Evolutionary conservation across 2,888 invertebrate genomes (phyloP), one percentile per base, ranked within the genome.

Genomic region (Conistra vaccinii): DNA sequence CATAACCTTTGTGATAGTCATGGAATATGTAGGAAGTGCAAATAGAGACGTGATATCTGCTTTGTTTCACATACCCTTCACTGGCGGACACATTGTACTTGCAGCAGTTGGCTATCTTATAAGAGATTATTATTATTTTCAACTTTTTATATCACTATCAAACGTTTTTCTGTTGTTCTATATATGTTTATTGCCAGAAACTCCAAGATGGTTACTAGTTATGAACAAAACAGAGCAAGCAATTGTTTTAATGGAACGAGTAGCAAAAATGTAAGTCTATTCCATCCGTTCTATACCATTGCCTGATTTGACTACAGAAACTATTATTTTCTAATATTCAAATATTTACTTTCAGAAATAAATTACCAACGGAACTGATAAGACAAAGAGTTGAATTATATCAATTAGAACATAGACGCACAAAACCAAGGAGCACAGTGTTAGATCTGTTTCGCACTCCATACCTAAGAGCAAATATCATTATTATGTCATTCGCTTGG

Each of bases 171-270:
- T 98, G 63, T 93, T 98, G 45, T 91, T 96, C 2, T 98, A 98
- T 86, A 97, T 97, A 89, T 98, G 98, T 96, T 86, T 98, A 58
- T 93, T 98, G 62, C 98, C 98, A 7, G 98, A 98, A 94, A 98
- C 98, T 0, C 98, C 98, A 0, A 97, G 98, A 85, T 98, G 98
- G 98, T 95, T 98, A 29, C 93, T 98, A 57, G 97, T 97, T 26
- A 96, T 97, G 20, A 98, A 98, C 2, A 97, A 96, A 85, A 95
- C 97, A 68, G 97, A 97, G 17, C 93, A 97, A 77, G 97, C 98
- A 0, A 94, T 97, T 1, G 88, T 90, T 71, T 94, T 98, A n/a
- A 91, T 98, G 80, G 97, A 97, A 89, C 96, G 95, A 73, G 97
- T 97, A 6, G 98, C 98, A 2, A 97, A 96, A 88, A 89, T 89